Evolutionary conservation across 2,797 vertebrate genomes (phyloP), one percentile per base, ranked within the genome.

Genomic region (Spheniscus humboldti): DNA sequence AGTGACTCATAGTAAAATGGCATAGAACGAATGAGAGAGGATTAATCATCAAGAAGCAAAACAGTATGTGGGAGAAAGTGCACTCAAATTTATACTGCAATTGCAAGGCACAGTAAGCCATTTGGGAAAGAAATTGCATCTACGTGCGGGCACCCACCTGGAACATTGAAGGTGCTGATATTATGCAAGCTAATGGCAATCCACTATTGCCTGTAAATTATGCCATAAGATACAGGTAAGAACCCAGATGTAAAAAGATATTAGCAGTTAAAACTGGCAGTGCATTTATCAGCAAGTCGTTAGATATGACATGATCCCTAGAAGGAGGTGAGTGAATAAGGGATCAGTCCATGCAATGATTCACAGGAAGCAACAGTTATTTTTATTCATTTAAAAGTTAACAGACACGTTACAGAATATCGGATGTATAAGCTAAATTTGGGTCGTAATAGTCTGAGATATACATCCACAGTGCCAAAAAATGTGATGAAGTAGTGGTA

Each of bases 1-100:
- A 75, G 57, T 96, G 96, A 96, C 94, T 97, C 96, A 96, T 24
- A 96, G 82, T 47, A 80, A 80, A 79, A 77, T 0, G 17, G 41
- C 50, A 86, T 4, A 92, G 73, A 77, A 91, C 86, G 82, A 94
- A 94, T 75, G 41, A 94, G 87, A 94, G 78, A 75, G 57, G 72
- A 96, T 97, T 97, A 97, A 97, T 97, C 96, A 97, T 94, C 96
- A 91, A 92, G 92, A 81, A 82, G 86, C 35, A 92, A 95, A 94
- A 87, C 52, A 88, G 64, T 35, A 96, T 30, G 94, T 97, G 96
- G 93, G 92, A 96, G 95, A 95, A 93, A 96, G 90, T 31, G 39
- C 92, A 66, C 72, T 96, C 75, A n/a, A 83, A 87, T 50, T 81
- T 62, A 68, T 55, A 53, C 71, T 24, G 72, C 83, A 95, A 90